phyloP scores from a whole-genome alignment of 2,888 invertebrate genomes.

The Beris morrisii region DNA sequence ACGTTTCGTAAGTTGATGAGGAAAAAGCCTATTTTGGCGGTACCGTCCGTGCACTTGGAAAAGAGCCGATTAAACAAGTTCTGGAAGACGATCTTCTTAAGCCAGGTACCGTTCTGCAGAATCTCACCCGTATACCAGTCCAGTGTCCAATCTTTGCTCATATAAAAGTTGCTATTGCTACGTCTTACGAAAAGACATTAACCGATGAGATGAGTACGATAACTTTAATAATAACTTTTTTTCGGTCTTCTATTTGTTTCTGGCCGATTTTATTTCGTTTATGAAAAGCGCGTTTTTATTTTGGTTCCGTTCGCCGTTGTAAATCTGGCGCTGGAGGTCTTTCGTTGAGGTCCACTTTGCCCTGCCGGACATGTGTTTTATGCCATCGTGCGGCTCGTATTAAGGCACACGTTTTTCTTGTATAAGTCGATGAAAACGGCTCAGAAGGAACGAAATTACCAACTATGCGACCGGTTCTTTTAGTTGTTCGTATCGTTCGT shows the following conservation, averaged over 20 bases:
- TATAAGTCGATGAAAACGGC: not conserved
- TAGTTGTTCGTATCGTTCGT: slow-evolving; percentile 5
- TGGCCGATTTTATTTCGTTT: slow-evolving; percentile 23
- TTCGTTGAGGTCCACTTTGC: slow-evolving; percentile 27
- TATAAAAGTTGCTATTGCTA: no score
- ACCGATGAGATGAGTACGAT: slow-evolving; percentile 39
- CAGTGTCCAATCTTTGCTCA: no score
- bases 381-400: slow-evolving; percentile 7
- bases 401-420: slow-evolving; percentile 32
- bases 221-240: slow-evolving; percentile 39
- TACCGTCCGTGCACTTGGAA: no score
- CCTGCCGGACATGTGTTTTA: slow-evolving; percentile 29
- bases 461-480: slow-evolving; percentile 26
- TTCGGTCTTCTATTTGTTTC: slow-evolving; percentile 33
- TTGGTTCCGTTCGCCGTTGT: slow-evolving; percentile 9
- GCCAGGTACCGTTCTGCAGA: slow-evolving; percentile 24
- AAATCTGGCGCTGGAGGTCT: slow-evolving; percentile 30
- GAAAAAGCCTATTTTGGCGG: no score
- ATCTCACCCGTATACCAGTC: slow-evolving; percentile 1
- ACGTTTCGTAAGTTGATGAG: no score
- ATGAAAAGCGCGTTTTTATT: slow-evolving; percentile 11
- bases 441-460: slow-evolving; percentile 21
- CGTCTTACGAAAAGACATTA: slow-evolving; percentile 18
- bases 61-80: slow-evolving; percentile 15
- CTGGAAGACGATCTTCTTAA: slow-evolving; percentile 8